These are phyloP conservation scores for Standfussiana lucernea DNA, from an alignment of 2,888 invertebrate genomes.

Conservation along the genomic window DNA sequence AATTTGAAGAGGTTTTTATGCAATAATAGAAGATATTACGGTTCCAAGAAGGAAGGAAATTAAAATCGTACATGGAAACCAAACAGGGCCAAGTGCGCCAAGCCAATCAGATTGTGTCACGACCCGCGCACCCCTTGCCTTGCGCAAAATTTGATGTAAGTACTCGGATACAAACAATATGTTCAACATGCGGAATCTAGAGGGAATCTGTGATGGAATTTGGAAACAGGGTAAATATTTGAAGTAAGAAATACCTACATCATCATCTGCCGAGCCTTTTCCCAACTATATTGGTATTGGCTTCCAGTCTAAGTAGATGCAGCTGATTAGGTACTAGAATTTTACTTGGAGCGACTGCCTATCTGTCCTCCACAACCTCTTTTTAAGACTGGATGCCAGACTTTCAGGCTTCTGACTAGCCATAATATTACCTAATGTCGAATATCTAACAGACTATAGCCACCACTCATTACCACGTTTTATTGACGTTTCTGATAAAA, in stretches of 20 bases:
- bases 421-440: background rate
- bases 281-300: background rate
- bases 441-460: background rate
- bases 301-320: background rate
- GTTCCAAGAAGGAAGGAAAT: no score
- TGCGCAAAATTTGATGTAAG: no score
- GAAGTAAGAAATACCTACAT: background rate
- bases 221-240: background rate
- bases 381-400: background rate
- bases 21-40: no score
- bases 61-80: no score
- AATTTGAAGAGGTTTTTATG: background rate
- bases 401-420: background rate
- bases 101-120: no score
- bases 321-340: background rate
- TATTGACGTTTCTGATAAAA: no score
- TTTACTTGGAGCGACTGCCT: background rate
- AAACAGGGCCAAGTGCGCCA: no score
- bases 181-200: no score
- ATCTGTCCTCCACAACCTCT: background rate
- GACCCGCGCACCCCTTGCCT: no score
- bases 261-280: background rate
- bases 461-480: no score
- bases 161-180: no score
- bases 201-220: no score